Percentiles rank a stretch among this genome's conserved stretches.
Evolutionary conservation across 2,888 invertebrate genomes (phyloP).

Genomic region (Hymenopus coronatus): DNA sequence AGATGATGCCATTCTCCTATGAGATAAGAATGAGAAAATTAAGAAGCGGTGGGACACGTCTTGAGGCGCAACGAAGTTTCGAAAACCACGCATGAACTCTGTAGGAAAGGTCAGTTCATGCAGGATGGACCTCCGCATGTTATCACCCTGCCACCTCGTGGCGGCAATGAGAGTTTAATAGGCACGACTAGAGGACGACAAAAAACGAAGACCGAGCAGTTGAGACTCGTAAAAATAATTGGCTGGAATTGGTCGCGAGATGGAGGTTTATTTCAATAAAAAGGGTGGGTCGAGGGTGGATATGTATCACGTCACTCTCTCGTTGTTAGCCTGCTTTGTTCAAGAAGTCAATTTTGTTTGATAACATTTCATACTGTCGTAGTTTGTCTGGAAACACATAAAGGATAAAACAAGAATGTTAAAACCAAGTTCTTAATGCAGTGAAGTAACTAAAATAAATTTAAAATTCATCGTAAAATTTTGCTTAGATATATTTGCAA

Average conservation of each 20-base stretch:
- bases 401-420: too few relatives aligned
- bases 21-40: not conserved
- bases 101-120: not conserved
- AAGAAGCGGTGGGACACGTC: not conserved
- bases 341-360: not conserved
- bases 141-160: not conserved
- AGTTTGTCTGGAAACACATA: too few relatives aligned
- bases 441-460: too few relatives aligned
- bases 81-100: not conserved
- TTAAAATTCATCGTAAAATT: too few relatives aligned
- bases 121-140: not conserved
- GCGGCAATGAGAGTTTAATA: not conserved
- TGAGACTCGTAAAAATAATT: not conserved
- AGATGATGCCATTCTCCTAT: not conserved
- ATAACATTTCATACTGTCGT: too few relatives aligned
- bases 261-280: not conserved
- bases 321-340: not conserved
- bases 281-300: not conserved
- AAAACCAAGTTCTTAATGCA: too few relatives aligned
- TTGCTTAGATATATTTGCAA: too few relatives aligned
- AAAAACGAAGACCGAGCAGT: not conserved
- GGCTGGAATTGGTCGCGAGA: not conserved
- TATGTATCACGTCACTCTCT: not conserved
- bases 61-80: not conserved
- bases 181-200: not conserved